phyloP scores from a whole-genome alignment of 1,140 invertebrate genomes.

The Psix sp. region DNA sequence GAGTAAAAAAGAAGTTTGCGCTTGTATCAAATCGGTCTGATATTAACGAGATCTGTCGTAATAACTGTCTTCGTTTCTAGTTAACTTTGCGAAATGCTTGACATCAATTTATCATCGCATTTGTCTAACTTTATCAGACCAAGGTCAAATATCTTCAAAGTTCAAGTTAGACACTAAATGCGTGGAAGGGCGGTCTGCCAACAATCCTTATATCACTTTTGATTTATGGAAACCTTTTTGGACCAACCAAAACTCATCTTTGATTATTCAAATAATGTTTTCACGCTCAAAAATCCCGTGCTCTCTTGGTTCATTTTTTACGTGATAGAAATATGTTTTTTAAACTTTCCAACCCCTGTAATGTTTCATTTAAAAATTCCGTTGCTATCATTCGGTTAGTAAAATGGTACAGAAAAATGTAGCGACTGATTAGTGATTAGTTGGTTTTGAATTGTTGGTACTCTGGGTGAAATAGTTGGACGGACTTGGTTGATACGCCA shows the following conservation, averaged over 20 bases:
- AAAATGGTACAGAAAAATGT: no score
- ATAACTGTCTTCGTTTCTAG: not conserved
- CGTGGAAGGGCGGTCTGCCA: conserved; percentile 42
- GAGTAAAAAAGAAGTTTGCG: conserved; percentile 4
- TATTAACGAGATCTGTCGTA: not conserved
- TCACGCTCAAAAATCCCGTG: no score
- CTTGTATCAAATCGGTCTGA: conserved; percentile 2
- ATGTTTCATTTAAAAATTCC: no score
- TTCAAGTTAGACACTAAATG: conserved; percentile 41
- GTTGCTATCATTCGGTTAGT: no score
- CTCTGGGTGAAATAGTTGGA: conserved; percentile 18
- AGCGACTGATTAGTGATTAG: no score
- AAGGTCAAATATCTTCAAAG: conserved; percentile 49
- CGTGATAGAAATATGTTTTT: no score
- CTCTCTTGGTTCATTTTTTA: no score
- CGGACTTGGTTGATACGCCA: not conserved
- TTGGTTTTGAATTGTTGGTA: not conserved
- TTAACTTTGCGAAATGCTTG: not conserved
- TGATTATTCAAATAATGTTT: no score
- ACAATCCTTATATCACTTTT: conserved; percentile 25
- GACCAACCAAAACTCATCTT: no score
- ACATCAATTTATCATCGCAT: conserved; percentile 15
- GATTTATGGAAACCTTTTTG: no score
- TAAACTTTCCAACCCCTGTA: no score
- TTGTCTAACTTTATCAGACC: conserved; percentile 25